Percentiles rank a stretch among this genome's conserved stretches.
Evolutionary conservation across 2,888 invertebrate genomes (phyloP).

Genomic region (Notocelia uddmanniana): DNA sequence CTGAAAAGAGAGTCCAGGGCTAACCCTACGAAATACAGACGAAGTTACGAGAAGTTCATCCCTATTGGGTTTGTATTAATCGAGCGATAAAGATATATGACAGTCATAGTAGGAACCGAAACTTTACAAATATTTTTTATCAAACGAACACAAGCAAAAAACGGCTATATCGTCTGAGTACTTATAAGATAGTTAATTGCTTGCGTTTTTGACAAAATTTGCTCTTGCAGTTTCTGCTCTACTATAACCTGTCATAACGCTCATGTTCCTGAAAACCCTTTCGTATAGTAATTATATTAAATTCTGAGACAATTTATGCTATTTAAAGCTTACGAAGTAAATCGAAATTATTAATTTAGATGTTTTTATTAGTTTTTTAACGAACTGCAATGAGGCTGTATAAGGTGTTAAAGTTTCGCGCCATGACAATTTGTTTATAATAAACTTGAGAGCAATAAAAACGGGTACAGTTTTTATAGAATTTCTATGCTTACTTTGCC

Average conservation of each 20-base stretch:
- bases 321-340: neutral
- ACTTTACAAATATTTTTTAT: too few species aligned
- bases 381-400: conserved; percentile 52
- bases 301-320: neutral
- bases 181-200: too few species aligned
- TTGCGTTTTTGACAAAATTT: too few species aligned
- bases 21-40: neutral
- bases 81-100: neutral
- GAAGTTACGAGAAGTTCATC: neutral
- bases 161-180: too few species aligned
- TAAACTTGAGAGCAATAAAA: neutral
- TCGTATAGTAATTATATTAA: too few species aligned
- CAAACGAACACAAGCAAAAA: too few species aligned
- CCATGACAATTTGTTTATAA: conserved; percentile 45
- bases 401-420: conserved; percentile 52
- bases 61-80: neutral
- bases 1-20: neutral
- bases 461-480: too few species aligned
- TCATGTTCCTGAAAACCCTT: too few species aligned
- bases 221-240: too few species aligned
- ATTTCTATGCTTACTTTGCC: too few species aligned
- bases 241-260: too few species aligned
- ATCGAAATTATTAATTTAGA: conserved; percentile 10
- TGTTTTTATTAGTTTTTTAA: neutral
- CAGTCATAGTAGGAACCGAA: too few species aligned